Evolutionary conservation across 2,797 vertebrate species (phyloP), one percentile per base, ranked within the genome.

Genomic region (Buceros bicornis): DNA sequence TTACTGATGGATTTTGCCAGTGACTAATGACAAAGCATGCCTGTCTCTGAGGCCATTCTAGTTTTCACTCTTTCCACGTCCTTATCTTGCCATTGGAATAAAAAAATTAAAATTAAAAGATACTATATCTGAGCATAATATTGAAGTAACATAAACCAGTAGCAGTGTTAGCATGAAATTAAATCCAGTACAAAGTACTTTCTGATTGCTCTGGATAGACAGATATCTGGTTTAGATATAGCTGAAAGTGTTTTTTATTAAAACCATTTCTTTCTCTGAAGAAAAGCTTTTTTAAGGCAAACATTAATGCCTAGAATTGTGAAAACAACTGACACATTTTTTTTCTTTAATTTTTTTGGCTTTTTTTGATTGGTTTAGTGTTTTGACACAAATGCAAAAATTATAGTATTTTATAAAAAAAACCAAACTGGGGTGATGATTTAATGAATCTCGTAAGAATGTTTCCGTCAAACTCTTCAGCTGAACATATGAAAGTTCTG

Each of bases 21-120:
- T 91, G 97, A 97, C 90, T 97, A 98, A 97, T 97, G 96, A 93
- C 90, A 96, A 96, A 95, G 86, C 29, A 90, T 94, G 89, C 91
- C 58, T 91, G 89, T 93, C 85, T 97, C 88, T 93, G 86, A 97
- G 96, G 78, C 61, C 88, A 78, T 95, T 95, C 84, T 97, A 90
- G 95, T 96, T 95, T 95, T 45, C 53, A 74, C 97, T 96, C 93
- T 78, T 88, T 97, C 53, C 82, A 66, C 74, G 57, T 95, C 65
- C 80, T 90, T 97, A 92, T 96, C 96, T 97, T 97, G 95, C 95
- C 91, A 87, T 54, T 96, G 85, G 95, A 95, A 97, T 88, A 80
- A 90, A 95, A 40, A 97, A 95, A 93, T 93, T 86, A 97, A 97
- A 97, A 89, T 88, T 40, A 91, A 94, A 79, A 79, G 83, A 88